Conservation (phyloP, 2,888 invertebrate genomes). For the Hartigia nigra region DNA sequence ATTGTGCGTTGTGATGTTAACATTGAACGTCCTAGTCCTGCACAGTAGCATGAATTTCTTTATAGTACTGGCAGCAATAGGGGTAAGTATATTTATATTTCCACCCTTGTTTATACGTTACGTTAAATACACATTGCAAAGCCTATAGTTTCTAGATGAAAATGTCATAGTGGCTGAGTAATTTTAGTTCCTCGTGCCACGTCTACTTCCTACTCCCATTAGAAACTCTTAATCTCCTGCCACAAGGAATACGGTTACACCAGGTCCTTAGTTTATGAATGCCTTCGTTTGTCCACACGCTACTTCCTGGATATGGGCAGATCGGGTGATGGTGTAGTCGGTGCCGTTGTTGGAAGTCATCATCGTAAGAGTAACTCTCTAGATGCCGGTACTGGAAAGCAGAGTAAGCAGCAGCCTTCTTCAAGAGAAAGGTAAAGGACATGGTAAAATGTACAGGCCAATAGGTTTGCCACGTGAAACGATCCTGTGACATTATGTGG, state of each 20-base stretch:
- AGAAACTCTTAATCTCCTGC: neutral
- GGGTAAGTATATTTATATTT: neutral
- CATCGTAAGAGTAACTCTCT: conserved; percentile 88
- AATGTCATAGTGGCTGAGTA: neutral
- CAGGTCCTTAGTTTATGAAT: neutral
- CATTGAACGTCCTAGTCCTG: neutral
- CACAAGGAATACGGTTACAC: neutral
- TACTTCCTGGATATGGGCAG: conserved; percentile 33
- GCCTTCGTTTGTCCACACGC: neutral
- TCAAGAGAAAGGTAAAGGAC: conserved; percentile 68
- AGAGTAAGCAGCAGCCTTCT: conserved; percentile 66
- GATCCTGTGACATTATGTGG: neutral
- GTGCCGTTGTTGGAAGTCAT: conserved; percentile 63
- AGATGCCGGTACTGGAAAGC: conserved; percentile 74
- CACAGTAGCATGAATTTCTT: neutral
- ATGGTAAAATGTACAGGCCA: neutral
- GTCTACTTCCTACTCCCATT: neutral
- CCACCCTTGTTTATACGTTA: neutral
- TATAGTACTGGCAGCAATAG: neutral
- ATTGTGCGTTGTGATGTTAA: neutral
- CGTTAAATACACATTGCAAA: neutral
- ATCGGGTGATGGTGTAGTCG: conserved; percentile 56
- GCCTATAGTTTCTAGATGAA: neutral
- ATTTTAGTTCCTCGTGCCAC: neutral
- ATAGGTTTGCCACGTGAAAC: neutral